These are phyloP conservation scores for Luscinia megarhynchos DNA, from an alignment of 2,797 vertebrate genomes.

Conservation along the genomic window DNA sequence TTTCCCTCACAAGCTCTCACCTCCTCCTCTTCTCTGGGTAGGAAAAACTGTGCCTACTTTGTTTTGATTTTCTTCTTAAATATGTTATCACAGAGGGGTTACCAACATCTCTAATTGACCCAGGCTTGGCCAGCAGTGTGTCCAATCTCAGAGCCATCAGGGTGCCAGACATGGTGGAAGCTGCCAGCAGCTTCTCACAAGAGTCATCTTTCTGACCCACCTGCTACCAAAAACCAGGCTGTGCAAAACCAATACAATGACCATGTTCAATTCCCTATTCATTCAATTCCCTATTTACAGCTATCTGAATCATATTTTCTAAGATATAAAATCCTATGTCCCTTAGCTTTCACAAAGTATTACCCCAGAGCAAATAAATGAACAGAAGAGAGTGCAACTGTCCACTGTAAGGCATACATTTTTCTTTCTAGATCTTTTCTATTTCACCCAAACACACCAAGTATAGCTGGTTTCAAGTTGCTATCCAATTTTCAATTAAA, in stretches of 20 bases:
- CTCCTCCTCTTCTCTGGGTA: not conserved
- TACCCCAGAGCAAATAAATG: not conserved
- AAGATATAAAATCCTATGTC: not conserved
- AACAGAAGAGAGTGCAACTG: not conserved
- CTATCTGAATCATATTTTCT: not conserved
- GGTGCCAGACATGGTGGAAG: not conserved
- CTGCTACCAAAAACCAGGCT: not conserved
- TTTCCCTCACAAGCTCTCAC: not conserved
- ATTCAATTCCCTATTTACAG: not conserved
- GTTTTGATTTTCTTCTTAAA: not conserved
- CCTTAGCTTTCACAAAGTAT: not conserved
- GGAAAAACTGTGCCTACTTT: not conserved
- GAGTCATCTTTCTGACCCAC: no score
- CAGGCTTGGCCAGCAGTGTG: not conserved
- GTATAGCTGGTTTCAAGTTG: not conserved
- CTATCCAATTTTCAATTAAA: slow-evolving; percentile 38
- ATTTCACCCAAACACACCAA: not conserved
- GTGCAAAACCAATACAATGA: not conserved
- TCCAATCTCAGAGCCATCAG: not conserved
- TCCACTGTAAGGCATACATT: not conserved
- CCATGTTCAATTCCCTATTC: not conserved
- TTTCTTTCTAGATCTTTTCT: not conserved
- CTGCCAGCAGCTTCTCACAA: not conserved
- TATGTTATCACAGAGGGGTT: accelerated
- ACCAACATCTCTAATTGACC: not conserved